Base-by-base conservation (phyloP, 2,888 invertebrate species). In the Caenorhabditis macrosperma region DNA sequence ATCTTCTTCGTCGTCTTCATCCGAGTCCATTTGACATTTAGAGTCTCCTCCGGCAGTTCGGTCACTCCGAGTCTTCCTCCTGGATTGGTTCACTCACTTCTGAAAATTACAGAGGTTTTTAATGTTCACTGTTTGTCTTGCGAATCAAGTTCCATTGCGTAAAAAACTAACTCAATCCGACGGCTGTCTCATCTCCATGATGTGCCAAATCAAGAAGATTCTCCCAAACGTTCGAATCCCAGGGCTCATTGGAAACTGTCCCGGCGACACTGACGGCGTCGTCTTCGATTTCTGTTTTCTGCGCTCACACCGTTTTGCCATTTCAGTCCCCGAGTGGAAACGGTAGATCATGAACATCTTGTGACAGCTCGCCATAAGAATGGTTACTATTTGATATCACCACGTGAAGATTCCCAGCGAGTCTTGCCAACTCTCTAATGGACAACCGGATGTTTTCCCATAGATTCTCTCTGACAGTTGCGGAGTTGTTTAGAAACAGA, bases 221-320 rank as follows among this genome's bases (percentile, higher is more conserved):
- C 84, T 95, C 94, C 94, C 95, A 95, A 66, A 94, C 93, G 10
- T 94, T 94, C 83, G 94, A 94, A 90, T 95, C 95, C 96, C 96
- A 96, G 0, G 96, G 96, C 88, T 95, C 95, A 1, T 95, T 95
- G 91, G 96, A 96, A 9, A 95, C 94, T 0, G 96, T 96, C 30
- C 94, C 94, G 6, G 90, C 90, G 9, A 90, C 87, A 67, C 86
- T 86, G 20, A 89, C 81, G 20, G 81, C 80, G 63, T 89, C 89
- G 30, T 88, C 89, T 24, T 89, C 89, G 54, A 75, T 61, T 68
- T 78, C 74, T 61, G 54, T n/a, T n/a, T n/a, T n/a, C n/a, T n/a
- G n/a, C n/a, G n/a, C n/a, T n/a, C n/a, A n/a, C n/a, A n/a, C n/a
- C n/a, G n/a, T n/a, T n/a, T n/a, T n/a, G n/a, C n/a, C n/a, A n/a